These are phyloP conservation scores for Plebejus anna DNA, from an alignment of 2,888 invertebrate genomes.

Conservation along the genomic window DNA sequence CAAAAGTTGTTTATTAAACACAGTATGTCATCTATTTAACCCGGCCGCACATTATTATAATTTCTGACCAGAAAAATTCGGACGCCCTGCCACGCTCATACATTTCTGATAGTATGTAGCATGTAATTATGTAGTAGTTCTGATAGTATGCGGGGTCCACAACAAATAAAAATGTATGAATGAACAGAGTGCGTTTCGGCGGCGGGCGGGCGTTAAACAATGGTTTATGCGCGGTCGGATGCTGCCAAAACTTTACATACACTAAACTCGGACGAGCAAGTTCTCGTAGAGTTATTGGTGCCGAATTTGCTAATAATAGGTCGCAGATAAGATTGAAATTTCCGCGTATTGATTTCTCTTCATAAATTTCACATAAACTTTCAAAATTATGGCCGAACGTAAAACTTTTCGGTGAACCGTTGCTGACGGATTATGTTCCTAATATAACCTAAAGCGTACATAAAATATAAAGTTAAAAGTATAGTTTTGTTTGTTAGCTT, in stretches of 20 bases:
- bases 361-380: constrained; percentile 20
- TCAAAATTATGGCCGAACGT: background rate
- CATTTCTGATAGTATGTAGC: too few species aligned
- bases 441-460: too few species aligned
- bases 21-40: constrained; percentile 30
- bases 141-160: too few species aligned
- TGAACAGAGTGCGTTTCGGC: too few species aligned
- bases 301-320: constrained; percentile 30
- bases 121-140: too few species aligned
- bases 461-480: too few species aligned
- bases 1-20: constrained; percentile 13
- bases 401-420: background rate
- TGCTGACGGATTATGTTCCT: background rate
- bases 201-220: constrained; percentile 22
- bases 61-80: too few species aligned
- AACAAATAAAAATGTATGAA: too few species aligned
- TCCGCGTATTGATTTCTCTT: constrained; percentile 21
- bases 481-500: too few species aligned
- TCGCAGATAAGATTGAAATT: constrained; percentile 21
- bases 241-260: constrained; percentile 38
- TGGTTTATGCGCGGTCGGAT: constrained; percentile 38
- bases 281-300: constrained; percentile 28
- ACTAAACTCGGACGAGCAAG: constrained; percentile 27
- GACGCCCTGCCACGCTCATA: too few species aligned
- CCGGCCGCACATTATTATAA: too few species aligned